Percentiles rank a stretch among this genome's conserved stretches.
phyloP scores from a whole-genome alignment of 2,113 vertebrate genomes.

The Boulengeromyrus knoepffleri region DNA sequence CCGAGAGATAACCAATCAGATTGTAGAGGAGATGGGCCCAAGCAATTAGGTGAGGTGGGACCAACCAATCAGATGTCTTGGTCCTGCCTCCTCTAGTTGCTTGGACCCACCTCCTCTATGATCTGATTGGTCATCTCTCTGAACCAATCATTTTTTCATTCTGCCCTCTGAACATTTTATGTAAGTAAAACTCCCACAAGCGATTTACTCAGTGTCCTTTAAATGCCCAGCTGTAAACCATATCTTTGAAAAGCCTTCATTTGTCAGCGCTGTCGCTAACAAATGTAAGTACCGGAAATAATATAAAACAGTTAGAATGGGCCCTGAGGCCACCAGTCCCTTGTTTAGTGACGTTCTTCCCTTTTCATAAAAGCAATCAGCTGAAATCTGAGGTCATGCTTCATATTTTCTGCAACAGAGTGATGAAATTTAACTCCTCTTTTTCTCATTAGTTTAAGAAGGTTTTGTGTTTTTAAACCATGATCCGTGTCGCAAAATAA shows the following conservation, averaged over 20 bases:
- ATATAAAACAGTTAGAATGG: neutral
- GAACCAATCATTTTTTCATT: neutral
- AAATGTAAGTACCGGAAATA: neutral
- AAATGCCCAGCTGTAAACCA: neutral
- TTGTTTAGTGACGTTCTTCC: neutral
- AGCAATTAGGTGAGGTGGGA: neutral
- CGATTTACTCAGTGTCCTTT: neutral
- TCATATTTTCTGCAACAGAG: neutral
- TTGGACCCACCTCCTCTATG: neutral
- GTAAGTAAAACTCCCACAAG: neutral
- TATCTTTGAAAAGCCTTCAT: neutral
- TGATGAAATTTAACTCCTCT: neutral
- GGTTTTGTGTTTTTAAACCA: constrained; percentile 9
- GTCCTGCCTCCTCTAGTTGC: no score
- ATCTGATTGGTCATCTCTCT: neutral
- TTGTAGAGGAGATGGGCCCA: neutral
- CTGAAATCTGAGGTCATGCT: neutral
- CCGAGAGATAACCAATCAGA: no score
- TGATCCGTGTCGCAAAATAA: neutral
- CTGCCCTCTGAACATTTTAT: neutral
- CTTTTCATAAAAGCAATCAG: neutral
- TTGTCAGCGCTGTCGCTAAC: neutral
- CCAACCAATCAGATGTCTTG: neutral
- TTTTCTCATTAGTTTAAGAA: neutral
- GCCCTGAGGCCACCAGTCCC: neutral